Conservation (phyloP, 2,888 invertebrate species). For the Andricus quercusramuli region DNA sequence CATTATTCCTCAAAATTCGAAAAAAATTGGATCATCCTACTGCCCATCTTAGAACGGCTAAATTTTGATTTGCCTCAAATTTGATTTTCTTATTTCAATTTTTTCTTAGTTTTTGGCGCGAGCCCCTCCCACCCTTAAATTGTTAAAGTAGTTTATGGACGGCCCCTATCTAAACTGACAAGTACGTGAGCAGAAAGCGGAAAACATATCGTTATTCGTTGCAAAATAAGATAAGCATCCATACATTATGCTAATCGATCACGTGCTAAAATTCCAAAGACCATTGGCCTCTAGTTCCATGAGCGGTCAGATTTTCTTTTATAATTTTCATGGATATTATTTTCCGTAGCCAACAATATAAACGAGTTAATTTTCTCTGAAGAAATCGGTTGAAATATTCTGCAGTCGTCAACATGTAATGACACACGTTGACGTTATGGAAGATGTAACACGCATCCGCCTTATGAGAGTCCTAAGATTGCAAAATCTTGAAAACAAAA, state of each 20-base stretch:
- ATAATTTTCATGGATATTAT: background rate
- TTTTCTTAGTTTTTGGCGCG: too few species aligned
- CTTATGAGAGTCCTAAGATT: constrained; percentile 1
- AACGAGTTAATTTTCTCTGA: constrained; percentile 7
- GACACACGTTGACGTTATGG: constrained; percentile 7
- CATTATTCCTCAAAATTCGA: too few species aligned
- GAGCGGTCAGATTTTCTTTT: background rate
- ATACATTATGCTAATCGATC: constrained; percentile 3
- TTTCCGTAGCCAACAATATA: background rate
- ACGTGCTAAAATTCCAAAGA: background rate
- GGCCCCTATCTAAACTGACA: background rate
- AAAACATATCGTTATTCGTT: constrained; percentile 18
- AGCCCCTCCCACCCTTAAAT: too few species aligned
- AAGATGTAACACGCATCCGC: constrained; percentile 2
- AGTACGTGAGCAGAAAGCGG: constrained; percentile 31
- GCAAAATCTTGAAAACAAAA: constrained; percentile 1
- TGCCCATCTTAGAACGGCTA: too few species aligned
- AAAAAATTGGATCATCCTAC: too few species aligned
- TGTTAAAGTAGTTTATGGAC: too few species aligned
- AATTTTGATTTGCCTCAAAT: too few species aligned
- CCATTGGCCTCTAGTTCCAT: background rate
- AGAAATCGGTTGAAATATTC: constrained; percentile 9
- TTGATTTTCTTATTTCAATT: too few species aligned
- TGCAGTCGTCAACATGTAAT: background rate
- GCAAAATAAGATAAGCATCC: constrained; percentile 34